These are phyloP conservation scores for Melipona bicolor DNA, from an alignment of 2,888 invertebrate species.

Conservation along the genomic window DNA sequence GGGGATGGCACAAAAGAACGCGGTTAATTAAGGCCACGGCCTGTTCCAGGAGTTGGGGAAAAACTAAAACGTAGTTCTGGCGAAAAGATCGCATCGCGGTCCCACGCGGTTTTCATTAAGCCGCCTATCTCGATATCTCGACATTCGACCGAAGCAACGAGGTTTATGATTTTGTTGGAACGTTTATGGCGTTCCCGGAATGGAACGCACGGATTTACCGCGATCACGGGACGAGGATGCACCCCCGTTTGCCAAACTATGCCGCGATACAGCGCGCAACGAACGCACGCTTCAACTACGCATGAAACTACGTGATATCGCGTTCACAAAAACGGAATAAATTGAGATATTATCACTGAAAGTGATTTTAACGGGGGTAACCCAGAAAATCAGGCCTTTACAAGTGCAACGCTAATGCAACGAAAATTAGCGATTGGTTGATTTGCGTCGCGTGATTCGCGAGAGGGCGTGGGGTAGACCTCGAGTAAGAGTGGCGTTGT, in stretches of 20 bases:
- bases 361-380: too few species aligned
- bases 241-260: neutral
- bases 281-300: conserved; percentile 7
- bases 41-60: neutral
- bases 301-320: conserved; percentile 2
- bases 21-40: conserved; percentile 46
- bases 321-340: neutral
- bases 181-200: conserved; percentile 50
- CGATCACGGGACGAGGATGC: conserved; percentile 35
- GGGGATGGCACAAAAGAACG: conserved; percentile 21
- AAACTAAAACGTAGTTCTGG: neutral
- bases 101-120: too few species aligned
- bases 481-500: too few species aligned
- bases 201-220: conserved; percentile 55
- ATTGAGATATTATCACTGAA: neutral
- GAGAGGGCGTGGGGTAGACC: too few species aligned
- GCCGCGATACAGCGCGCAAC: conserved; percentile 17
- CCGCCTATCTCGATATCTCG: neutral
- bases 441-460: too few species aligned
- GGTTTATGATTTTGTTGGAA: conserved; percentile 58
- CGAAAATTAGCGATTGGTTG: too few species aligned
- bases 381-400: too few species aligned
- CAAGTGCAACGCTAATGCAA: too few species aligned
- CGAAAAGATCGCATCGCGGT: conserved; percentile 4
- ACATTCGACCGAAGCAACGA: conserved; percentile 48